A percentile compares a stretch with the other conserved stretches of the same genome.
These are phyloP conservation scores for Pristionchus maxplancki DNA, from an alignment of 2,888 invertebrate species.

Conservation along the genomic window DNA sequence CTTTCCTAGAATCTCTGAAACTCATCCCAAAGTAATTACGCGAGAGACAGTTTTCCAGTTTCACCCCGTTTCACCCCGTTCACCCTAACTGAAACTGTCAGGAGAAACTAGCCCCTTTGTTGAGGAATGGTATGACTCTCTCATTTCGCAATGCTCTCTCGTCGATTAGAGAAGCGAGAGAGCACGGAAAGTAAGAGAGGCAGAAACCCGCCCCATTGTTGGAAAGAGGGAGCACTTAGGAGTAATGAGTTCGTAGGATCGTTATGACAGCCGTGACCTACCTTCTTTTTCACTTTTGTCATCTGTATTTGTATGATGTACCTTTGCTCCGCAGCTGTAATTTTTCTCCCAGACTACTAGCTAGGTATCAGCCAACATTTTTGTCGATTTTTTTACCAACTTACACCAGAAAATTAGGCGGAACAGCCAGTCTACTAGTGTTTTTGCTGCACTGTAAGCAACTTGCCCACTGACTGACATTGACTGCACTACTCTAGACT, in stretches of 20 bases:
- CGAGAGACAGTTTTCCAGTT: not conserved
- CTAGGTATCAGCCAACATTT: too few species aligned
- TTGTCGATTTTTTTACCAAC: too few species aligned
- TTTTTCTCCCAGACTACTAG: too few species aligned
- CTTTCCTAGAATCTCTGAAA: too few species aligned
- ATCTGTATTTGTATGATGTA: too few species aligned
- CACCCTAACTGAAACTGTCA: not conserved
- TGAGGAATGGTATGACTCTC: too few species aligned
- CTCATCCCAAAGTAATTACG: not conserved
- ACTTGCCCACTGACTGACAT: not conserved
- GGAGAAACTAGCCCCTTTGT: not conserved
- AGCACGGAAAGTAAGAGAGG: too few species aligned
- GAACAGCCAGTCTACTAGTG: not conserved
- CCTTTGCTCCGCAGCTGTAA: too few species aligned
- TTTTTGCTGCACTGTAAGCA: not conserved
- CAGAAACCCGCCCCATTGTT: not conserved
- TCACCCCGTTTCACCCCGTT: not conserved
- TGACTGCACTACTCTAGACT: constrained; percentile 1
- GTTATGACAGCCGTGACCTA: not conserved
- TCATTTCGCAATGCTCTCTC: too few species aligned
- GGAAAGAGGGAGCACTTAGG: not conserved
- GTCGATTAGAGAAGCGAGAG: too few species aligned
- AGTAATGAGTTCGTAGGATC: not conserved
- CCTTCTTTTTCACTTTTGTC: not conserved
- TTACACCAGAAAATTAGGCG: too few species aligned